Evolutionary conservation across 1,140 invertebrate species (phyloP), one percentile per base, ranked within the genome.

Genomic region (Drosophila navojoa): DNA sequence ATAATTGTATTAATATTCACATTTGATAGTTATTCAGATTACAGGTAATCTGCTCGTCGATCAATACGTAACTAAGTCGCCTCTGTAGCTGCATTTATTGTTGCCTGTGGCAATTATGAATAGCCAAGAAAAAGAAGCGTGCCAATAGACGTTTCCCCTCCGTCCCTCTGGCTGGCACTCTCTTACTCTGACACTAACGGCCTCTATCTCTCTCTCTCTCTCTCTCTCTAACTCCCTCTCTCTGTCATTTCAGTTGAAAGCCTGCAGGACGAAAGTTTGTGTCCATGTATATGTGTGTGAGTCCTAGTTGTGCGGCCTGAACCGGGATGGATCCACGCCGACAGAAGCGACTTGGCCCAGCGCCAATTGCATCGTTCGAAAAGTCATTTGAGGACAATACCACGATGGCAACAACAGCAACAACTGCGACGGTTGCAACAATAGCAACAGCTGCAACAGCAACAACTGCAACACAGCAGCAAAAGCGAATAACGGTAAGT

Each of bases 291-390:
- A 15, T 58, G 52, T 57, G 32, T 32, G 60, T 40, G 60, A 74
- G 61, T 19, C 42, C 47, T 45, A 75, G 67, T 63, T 70, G 52
- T 58, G 60, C 54, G 60, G 54, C 32, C 62, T 55, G 60, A 76
- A 59, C 42, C 73, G 72, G 77, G 68, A 91, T 91, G 90, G 90
- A 91, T 85, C 70, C 76, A 19, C 86, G 90, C 57, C 84, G 92
- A 70, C 95, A 95, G 92, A 94, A 94, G 93, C 95, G 96, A 92
- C 95, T 96, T 94, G 97, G 96, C 92, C 96, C 96, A 91, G 97
- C 97, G 89, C 97, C 97, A 90, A 96, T 98, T 92, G 97, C 97
- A 91, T 98, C 97, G 71, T 97, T 98, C 92, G 96, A 97, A 92
- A 96, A 97, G 91, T 98, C 97, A 76, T 97, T 98, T 92, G 96